A percentile compares a stretch with the other conserved stretches of the same genome.
Evolutionary conservation across 2,113 vertebrate genomes (phyloP).

Genomic region (Mastomys natalensis): DNA sequence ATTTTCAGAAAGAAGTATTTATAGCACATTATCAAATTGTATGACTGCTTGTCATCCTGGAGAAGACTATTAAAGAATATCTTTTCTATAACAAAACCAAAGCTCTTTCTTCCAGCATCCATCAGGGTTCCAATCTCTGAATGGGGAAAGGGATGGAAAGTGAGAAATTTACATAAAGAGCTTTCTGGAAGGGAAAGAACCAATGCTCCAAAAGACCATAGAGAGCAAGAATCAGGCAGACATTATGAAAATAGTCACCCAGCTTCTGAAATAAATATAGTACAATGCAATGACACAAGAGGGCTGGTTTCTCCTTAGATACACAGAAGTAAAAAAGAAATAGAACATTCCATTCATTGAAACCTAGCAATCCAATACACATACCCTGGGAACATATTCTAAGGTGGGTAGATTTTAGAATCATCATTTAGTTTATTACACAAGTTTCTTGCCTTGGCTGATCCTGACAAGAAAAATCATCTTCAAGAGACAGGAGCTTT

Average conservation of each 20-base stretch:
- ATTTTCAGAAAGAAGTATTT: constrained; percentile 21
- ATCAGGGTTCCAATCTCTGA: not conserved
- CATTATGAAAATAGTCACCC: not conserved
- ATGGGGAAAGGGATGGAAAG: not conserved
- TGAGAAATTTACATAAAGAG: not conserved
- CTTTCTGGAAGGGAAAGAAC: not conserved
- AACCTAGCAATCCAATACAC: not conserved
- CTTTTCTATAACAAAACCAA: not conserved
- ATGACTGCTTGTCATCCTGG: not conserved
- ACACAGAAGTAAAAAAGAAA: not conserved
- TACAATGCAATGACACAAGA: not conserved
- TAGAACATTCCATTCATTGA: not conserved
- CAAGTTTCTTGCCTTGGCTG: not conserved
- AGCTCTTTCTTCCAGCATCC: not conserved
- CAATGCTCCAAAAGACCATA: not conserved
- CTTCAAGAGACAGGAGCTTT: not conserved
- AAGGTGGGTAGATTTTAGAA: not conserved
- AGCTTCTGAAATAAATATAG: not conserved
- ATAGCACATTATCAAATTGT: not conserved
- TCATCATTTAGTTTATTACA: not conserved
- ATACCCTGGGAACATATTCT: not conserved
- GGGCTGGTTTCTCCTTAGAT: not conserved
- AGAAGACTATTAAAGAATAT: not conserved
- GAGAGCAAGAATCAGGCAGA: not conserved
- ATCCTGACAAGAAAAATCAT: not conserved